phyloP scores from a whole-genome alignment of 2,888 invertebrate species.

The Trimorus sp. region DNA sequence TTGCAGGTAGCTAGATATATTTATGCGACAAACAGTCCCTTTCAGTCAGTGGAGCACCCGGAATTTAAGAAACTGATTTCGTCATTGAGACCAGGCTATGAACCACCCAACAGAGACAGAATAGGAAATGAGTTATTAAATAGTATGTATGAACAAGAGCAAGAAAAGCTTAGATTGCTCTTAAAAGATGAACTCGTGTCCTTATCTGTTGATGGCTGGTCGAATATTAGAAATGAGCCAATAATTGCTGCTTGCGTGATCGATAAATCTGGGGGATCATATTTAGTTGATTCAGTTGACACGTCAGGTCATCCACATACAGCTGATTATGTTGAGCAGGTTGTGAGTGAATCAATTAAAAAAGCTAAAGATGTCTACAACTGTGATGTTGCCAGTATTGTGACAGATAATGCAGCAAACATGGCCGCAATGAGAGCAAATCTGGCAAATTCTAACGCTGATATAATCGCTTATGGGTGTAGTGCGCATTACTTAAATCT shows the following conservation, averaged over 20 bases:
- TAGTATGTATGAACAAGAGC: constrained; percentile 6
- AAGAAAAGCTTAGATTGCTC: neutral
- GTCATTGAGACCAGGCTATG: constrained; percentile 33
- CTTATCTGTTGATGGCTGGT: constrained; percentile 33
- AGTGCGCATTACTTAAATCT: constrained; percentile 12
- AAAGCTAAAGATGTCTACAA: neutral
- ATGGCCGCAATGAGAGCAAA: neutral
- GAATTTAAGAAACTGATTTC: constrained; percentile 21
- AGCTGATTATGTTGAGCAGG: constrained; percentile 3
- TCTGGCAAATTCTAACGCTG: neutral
- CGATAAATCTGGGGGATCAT: constrained; percentile 14
- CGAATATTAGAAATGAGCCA: constrained; percentile 30
- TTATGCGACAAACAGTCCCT: constrained; percentile 22
- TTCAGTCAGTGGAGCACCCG: constrained; percentile 30
- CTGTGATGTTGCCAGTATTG: neutral
- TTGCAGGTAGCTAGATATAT: constrained; percentile 7
- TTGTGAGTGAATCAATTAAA: neutral
- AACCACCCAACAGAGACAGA: constrained; percentile 21
- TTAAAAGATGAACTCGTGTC: neutral
- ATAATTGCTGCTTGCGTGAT: constrained; percentile 29
- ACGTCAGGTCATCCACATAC: constrained; percentile 34
- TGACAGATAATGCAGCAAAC: neutral
- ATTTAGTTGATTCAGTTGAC: constrained; percentile 29
- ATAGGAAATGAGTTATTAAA: constrained; percentile 22
- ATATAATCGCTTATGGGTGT: constrained; percentile 16